Percentiles rank a stretch among this genome's conserved stretches.
Evolutionary conservation across 2,888 invertebrate species (phyloP).

Genomic region (Hirtodrosophila duncani): DNA sequence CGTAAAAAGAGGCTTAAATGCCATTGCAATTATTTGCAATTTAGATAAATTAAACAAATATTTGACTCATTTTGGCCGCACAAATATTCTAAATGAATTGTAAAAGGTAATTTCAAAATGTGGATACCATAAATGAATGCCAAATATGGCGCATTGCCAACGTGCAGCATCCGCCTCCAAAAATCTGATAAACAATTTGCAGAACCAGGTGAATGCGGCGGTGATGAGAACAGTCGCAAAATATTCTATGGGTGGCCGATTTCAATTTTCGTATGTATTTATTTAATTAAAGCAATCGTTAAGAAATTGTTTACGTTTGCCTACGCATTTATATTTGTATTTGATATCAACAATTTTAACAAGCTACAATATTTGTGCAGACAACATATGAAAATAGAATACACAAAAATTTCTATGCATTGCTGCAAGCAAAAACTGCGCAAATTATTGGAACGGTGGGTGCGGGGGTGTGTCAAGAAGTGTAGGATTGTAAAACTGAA

Average conservation of each 20-base stretch:
- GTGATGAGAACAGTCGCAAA: background rate
- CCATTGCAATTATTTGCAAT: too few relatives aligned
- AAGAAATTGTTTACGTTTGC: constrained; percentile 27
- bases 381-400: too few relatives aligned
- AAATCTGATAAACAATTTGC: constrained; percentile 53
- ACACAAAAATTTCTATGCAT: too few relatives aligned
- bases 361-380: too few relatives aligned
- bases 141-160: constrained; percentile 5
- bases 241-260: constrained; percentile 1
- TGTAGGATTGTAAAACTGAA: too few relatives aligned
- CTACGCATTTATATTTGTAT: constrained; percentile 22
- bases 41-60: too few relatives aligned
- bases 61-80: constrained; percentile 1
- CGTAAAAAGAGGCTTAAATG: too few relatives aligned
- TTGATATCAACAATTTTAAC: too few relatives aligned
- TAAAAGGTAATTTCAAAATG: constrained; percentile 14
- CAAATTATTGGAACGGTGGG: too few relatives aligned
- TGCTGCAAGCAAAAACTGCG: too few relatives aligned
- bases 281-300: constrained; percentile 51
- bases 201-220: constrained; percentile 41
- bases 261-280: constrained; percentile 19
- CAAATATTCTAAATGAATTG: constrained; percentile 4
- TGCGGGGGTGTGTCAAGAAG: too few relatives aligned
- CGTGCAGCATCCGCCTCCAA: background rate
- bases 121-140: constrained; percentile 4